A percentile compares a stretch with the other conserved stretches of the same genome.
These are phyloP conservation scores for Lymantria monacha DNA, from an alignment of 2,888 invertebrate genomes.

Conservation along the genomic window DNA sequence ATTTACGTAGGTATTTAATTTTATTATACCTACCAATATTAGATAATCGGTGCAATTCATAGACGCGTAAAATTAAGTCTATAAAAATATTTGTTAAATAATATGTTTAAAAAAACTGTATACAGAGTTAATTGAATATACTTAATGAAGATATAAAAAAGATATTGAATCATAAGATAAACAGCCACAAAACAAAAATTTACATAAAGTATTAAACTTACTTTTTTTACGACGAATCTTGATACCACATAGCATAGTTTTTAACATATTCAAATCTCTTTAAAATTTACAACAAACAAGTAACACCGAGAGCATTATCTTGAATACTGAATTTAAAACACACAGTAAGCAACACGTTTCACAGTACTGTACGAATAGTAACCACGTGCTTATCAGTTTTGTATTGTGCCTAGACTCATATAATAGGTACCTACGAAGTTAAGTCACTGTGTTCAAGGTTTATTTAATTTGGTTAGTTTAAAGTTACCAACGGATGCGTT, in stretches of 20 bases:
- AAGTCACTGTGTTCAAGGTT: slow-evolving; percentile 35
- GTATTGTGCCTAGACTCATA: slow-evolving; percentile 36
- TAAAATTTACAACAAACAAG: slow-evolving; percentile 51
- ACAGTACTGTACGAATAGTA: slow-evolving; percentile 33
- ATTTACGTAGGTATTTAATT: no score
- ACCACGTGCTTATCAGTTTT: slow-evolving; percentile 69
- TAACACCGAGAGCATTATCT: slow-evolving; percentile 61
- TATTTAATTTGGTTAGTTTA: slow-evolving; percentile 12
- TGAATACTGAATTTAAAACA: slow-evolving; percentile 68
- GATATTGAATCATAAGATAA: slow-evolving; percentile 26
- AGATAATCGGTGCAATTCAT: no score
- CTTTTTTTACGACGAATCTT: slow-evolving; percentile 59
- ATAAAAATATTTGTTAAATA: no score
- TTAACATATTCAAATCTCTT: slow-evolving; percentile 25
- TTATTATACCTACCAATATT: no score
- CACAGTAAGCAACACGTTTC: slow-evolving; percentile 53
- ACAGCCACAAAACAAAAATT: slow-evolving; percentile 41
- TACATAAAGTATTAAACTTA: slow-evolving; percentile 31
- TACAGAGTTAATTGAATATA: no score
- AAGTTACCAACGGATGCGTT: slow-evolving; percentile 14
- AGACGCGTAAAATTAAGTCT: no score
- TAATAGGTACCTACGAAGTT: slow-evolving; percentile 23
- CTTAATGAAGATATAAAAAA: background rate
- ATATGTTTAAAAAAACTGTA: no score
- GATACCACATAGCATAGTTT: slow-evolving; percentile 58